A percentile compares a stretch with the other conserved stretches of the same genome.
Evolutionary conservation across 2,888 invertebrate species (phyloP).

Genomic region (Allacma fusca): DNA sequence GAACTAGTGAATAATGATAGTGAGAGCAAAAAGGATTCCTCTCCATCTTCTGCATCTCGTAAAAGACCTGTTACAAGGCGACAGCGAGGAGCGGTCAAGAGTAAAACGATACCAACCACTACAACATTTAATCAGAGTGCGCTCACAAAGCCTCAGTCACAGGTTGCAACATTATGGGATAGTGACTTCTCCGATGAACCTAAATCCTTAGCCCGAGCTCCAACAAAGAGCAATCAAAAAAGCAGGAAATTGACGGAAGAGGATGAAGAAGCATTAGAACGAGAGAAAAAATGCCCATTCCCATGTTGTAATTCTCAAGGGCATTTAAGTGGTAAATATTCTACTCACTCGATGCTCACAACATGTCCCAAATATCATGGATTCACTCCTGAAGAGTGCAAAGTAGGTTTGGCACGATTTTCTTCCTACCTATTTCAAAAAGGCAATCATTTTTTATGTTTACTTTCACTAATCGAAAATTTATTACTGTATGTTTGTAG

Average conservation of each 20-base stretch:
- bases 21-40: conserved; percentile 34
- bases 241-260: conserved; percentile 49
- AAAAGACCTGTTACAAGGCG: conserved; percentile 57
- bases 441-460: too few relatives aligned
- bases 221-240: conserved; percentile 57
- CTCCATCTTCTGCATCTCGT: conserved; percentile 18
- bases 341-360: conserved; percentile 86
- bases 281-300: conserved; percentile 82
- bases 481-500: conserved; percentile 30
- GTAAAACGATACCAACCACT: conserved; percentile 61
- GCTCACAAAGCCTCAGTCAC: conserved; percentile 30
- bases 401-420: conserved; percentile 64
- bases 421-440: background rate
- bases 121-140: conserved; percentile 56
- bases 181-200: conserved; percentile 55
- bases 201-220: conserved; percentile 51
- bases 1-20: background rate
- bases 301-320: conserved; percentile 86
- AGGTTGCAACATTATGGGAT: conserved; percentile 44
- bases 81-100: conserved; percentile 54
- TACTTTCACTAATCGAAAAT: background rate
- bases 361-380: conserved; percentile 94
- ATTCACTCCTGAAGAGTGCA: conserved; percentile 76
- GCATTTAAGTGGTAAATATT: conserved; percentile 82
- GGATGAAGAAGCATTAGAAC: conserved; percentile 61